These are phyloP conservation scores for Drosophila eugracilis DNA, from an alignment of 1,140 invertebrate species.

Conservation along the genomic window DNA sequence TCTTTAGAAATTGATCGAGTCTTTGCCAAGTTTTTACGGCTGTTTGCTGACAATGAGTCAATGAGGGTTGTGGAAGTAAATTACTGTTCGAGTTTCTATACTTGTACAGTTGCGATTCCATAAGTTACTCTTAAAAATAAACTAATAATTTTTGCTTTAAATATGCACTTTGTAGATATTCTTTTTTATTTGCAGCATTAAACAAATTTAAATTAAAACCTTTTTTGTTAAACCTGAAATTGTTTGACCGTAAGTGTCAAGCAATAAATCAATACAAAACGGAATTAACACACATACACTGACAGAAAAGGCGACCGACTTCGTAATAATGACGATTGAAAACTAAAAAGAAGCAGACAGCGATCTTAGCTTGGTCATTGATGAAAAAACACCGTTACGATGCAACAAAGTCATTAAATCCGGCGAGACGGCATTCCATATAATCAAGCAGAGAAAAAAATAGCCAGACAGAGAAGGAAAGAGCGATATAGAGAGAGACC, in stretches of 20 bases:
- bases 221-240: background rate
- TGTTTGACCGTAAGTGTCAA: slow-evolving; percentile 5
- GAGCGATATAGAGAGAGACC: slow-evolving; percentile 29
- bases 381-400: slow-evolving; percentile 76
- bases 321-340: slow-evolving; percentile 44
- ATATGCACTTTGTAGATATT: too few species aligned
- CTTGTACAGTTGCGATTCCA: background rate
- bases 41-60: slow-evolving; percentile 18
- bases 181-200: background rate
- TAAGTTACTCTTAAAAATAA: background rate
- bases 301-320: slow-evolving; percentile 16
- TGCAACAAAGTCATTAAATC: slow-evolving; percentile 79
- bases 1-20: slow-evolving; percentile 19
- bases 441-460: slow-evolving; percentile 63
- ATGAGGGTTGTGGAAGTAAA: background rate
- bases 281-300: slow-evolving; percentile 49
- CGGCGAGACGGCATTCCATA: slow-evolving; percentile 80
- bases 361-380: slow-evolving; percentile 59
- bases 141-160: too few species aligned
- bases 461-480: slow-evolving; percentile 30
- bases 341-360: slow-evolving; percentile 1
- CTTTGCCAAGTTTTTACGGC: slow-evolving; percentile 24
- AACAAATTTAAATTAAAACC: background rate
- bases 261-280: slow-evolving; percentile 46
- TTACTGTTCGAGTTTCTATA: background rate